Base-by-base conservation (phyloP, 2,888 invertebrate species). In the Catonia carolina region DNA sequence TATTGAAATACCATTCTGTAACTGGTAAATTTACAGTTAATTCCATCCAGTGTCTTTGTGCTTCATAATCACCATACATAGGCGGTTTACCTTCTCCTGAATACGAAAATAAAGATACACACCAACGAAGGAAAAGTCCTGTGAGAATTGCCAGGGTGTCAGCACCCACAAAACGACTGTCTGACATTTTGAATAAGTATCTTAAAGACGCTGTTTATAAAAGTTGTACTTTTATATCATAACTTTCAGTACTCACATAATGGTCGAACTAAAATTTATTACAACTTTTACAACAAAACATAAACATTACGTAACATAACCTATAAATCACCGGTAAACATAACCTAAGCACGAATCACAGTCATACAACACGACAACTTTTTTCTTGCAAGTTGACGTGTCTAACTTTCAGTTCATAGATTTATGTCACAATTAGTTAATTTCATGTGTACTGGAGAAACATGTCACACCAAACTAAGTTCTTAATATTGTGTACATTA, bases 41-140 rank as follows among this genome's bases (percentile, higher is more conserved):
- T 76, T 99, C 99, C 83, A 97, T 96, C 99, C 99, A 99, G 72
- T 99, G 99, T 48, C 99, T 78, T 72, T 99, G 99, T 1, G 99
- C 99, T 74, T 99, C 99, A 73, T 88, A 99, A 73, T 99, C 99
- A 2, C 99, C 99, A 74, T 79, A 94, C 88, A 96, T 89, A 0
- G 97, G 98, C 1, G 92, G 84, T 59, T 80, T 83, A 15, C 79
- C 81, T 69, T 83, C 76, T 1, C 96, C 93, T 6, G 92, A 92
- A 73, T 90, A 87, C 1, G 58, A 42, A 45, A 54, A 42, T 22
- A 58, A 50, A 35, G 58, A 50, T 15, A 58, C 42, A 66, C 23
- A 50, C 45, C 45, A 45, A 22, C 45, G 20, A 12, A 45, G 1
- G 22, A 45, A 45, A 22, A 45, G 27, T 8, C 45, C 45, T 10